phyloP scores from a whole-genome alignment of 2,113 vertebrate genomes.

The Acanthochromis polyacanthus region DNA sequence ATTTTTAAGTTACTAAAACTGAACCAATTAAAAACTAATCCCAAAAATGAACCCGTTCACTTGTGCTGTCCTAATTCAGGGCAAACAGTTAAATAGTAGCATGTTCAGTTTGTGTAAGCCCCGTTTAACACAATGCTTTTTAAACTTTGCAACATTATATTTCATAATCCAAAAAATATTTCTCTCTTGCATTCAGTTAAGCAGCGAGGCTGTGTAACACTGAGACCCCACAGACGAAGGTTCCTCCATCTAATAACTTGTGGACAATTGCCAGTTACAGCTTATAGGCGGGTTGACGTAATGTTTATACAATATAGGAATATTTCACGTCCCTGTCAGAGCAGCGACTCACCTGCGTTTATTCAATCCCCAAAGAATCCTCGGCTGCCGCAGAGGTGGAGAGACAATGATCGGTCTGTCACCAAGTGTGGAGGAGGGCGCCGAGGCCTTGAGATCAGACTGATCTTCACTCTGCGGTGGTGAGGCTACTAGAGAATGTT shows the following conservation, averaged over 20 bases:
- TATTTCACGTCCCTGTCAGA: constrained; percentile 84
- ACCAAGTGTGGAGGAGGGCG: constrained; percentile 46
- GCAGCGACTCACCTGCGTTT: constrained; percentile 83
- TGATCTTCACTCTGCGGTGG: constrained; percentile 24
- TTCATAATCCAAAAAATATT: not conserved
- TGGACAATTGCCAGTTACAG: constrained; percentile 79
- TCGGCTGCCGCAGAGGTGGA: constrained; percentile 57
- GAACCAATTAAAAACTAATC: too few species aligned
- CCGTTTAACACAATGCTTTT: too few species aligned
- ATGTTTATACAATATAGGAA: constrained; percentile 85
- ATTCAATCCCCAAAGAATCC: constrained; percentile 82
- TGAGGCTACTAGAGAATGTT: constrained; percentile 8
- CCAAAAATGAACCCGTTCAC: too few species aligned
- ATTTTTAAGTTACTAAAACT: too few species aligned
- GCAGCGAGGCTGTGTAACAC: too few species aligned
- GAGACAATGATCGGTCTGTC: constrained; percentile 77
- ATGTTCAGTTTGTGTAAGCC: too few species aligned
- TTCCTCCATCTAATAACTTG: constrained; percentile 64
- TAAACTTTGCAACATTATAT: not conserved
- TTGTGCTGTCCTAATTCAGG: too few species aligned
- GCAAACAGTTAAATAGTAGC: too few species aligned
- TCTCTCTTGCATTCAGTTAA: not conserved
- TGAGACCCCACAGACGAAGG: constrained; percentile 44
- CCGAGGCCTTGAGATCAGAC: constrained; percentile 7
- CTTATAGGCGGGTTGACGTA: constrained; percentile 81